Conservation (phyloP, 2,113 vertebrate species). For the Dasyornis broadbenti region DNA sequence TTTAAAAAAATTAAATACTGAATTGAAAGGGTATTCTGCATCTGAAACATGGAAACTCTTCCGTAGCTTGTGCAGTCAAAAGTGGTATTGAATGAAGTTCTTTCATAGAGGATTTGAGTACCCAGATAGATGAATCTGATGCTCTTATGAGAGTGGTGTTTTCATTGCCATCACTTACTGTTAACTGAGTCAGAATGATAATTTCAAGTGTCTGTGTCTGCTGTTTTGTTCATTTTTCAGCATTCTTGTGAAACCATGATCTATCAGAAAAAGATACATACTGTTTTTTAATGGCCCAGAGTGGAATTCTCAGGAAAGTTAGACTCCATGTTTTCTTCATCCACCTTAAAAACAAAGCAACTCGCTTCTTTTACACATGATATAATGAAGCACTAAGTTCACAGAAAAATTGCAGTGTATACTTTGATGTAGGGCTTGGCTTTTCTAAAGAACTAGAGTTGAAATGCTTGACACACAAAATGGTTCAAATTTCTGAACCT, state of each 20-base stretch:
- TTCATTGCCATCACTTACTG: not conserved
- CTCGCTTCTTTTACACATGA: not conserved
- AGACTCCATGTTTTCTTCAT: not conserved
- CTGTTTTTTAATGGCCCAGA: not conserved
- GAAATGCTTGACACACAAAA: not conserved
- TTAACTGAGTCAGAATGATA: not conserved
- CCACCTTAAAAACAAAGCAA: not conserved
- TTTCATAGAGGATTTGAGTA: not conserved
- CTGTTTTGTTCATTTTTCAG: not conserved
- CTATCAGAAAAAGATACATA: not conserved
- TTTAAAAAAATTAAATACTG: not conserved
- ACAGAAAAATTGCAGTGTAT: not conserved
- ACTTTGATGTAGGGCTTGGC: not conserved
- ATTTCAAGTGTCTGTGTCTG: not conserved
- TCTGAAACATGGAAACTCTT: not conserved
- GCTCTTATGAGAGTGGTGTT: not conserved
- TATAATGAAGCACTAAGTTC: not conserved
- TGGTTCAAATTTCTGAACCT: not conserved
- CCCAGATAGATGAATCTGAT: not conserved
- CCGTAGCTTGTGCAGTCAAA: not conserved
- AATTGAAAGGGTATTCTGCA: not conserved
- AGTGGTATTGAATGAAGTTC: not conserved
- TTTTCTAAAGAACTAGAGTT: not conserved
- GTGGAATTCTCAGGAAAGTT: not conserved
- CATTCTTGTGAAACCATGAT: not conserved